Base-by-base conservation (phyloP, 2,113 vertebrate genomes). In the Oncorhynchus masou region DNA sequence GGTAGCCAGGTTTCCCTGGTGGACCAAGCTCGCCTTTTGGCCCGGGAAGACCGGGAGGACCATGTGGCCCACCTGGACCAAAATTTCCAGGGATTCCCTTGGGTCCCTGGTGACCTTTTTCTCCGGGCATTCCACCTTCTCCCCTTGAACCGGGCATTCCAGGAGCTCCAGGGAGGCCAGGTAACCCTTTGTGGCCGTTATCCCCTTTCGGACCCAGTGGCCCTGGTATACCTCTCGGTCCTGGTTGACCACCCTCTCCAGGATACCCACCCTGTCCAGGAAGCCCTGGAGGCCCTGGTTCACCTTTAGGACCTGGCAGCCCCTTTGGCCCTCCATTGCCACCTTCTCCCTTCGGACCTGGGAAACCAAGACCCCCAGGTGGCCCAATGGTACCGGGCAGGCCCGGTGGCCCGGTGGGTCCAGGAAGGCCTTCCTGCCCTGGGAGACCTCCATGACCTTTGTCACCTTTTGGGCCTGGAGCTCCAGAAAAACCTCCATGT, bases 141-240 rank as follows among this genome's bases (percentile, higher is more conserved):
- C 90, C 97, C 88, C 96, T 97, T 0, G 90, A 88, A 65, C 97
- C 97, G 57, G 92, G 85, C 0, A 95, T 87, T 45, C 97, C 97
- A 0, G 88, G 86, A 22, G 85, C 84, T 0, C 97, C 97, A 0
- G 95, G 94, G 29, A 92, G 82, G 27, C 97, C 97, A 0, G 94
- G 93, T 77, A 95, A 84, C 51, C 96, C 97, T 85, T 94, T 95
- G 0, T 86, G 88, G 12, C 96, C 96, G 0, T 87, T 85, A 84
- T 96, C 96, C 64, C 96, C 97, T 82, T 97, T 98, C 22, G 96
- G 96, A 0, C 97, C 97, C 0, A 73, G 90, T 9, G 95, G 95
- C 29, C 97, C 97, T 0, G 95, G 95, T 73, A 96, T 89, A 29
- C 97, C 97, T 78, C 96, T 94, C 29, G 91, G 84, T 69, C 97